Conservation (phyloP, 2,113 vertebrate species). For the Carlito syrichta region DNA sequence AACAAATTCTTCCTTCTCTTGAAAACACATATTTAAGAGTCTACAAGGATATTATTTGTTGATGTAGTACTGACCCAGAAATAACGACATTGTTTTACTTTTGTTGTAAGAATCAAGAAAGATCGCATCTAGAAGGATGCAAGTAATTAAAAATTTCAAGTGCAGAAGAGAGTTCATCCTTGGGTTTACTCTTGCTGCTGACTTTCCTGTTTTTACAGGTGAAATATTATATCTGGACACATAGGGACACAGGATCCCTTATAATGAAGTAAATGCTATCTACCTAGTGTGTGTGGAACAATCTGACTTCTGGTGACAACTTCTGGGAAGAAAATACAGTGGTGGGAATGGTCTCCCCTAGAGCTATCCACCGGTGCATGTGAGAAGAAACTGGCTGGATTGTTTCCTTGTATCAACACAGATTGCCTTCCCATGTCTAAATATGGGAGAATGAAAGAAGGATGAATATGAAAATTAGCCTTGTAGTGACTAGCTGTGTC, state of each 20-base stretch:
- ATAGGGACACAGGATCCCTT: background rate
- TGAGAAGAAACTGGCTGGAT: background rate
- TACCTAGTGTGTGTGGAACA: background rate
- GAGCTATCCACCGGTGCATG: background rate
- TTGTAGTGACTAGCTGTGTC: background rate
- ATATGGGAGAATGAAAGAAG: background rate
- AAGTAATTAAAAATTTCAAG: background rate
- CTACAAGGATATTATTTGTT: background rate
- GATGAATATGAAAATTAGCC: background rate
- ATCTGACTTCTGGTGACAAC: background rate
- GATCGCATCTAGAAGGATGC: background rate
- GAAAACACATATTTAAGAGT: conserved; percentile 15
- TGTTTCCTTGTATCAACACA: background rate
- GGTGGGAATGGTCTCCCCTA: background rate
- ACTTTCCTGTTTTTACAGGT: background rate
- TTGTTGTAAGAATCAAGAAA: background rate
- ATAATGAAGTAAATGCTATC: background rate
- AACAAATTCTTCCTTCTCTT: background rate
- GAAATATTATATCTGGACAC: background rate
- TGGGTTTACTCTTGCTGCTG: background rate
- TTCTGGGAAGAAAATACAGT: background rate
- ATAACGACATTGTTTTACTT: background rate
- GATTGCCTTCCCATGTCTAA: background rate
- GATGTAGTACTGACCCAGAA: background rate
- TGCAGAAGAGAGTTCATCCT: background rate